These are phyloP conservation scores for Scolopax bukidnonensis DNA, from an alignment of 2,797 vertebrate genomes.

Conservation along the genomic window DNA sequence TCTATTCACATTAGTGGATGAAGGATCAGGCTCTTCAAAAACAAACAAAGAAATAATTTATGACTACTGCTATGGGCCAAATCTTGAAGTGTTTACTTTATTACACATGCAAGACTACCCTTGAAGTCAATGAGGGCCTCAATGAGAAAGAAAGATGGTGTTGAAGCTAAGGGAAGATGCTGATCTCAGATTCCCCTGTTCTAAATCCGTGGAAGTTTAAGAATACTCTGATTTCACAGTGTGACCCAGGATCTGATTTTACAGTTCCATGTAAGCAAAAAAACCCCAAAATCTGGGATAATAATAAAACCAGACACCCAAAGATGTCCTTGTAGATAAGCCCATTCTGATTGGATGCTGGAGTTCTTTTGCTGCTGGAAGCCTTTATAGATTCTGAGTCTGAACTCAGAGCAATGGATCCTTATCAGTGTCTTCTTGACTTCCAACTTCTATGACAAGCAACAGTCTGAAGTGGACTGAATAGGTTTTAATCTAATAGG, in stretches of 20 bases:
- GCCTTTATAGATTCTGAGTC: not conserved
- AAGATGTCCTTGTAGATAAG: not conserved
- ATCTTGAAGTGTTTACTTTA: not conserved
- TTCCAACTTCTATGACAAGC: not conserved
- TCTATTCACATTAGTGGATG: not conserved
- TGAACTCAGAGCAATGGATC: not conserved
- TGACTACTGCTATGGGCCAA: conserved; percentile 5
- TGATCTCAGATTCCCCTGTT: not conserved
- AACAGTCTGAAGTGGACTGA: not conserved
- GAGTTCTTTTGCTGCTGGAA: not conserved
- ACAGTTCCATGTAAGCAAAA: not conserved
- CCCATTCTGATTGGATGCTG: not conserved
- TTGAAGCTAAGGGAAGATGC: not conserved
- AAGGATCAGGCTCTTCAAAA: conserved; percentile 34
- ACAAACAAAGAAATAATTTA: conserved; percentile 36
- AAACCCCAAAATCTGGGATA: not conserved
- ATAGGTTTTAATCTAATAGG: not conserved
- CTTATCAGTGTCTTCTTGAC: not conserved
- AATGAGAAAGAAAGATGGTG: not conserved
- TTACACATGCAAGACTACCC: not conserved
- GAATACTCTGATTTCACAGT: not conserved
- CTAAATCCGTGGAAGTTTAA: not conserved
- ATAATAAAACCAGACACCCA: not conserved
- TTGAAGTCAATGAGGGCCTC: not conserved
- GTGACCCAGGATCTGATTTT: not conserved